These are phyloP conservation scores for Epiblema foenella DNA, from an alignment of 2,888 invertebrate species.

Conservation along the genomic window DNA sequence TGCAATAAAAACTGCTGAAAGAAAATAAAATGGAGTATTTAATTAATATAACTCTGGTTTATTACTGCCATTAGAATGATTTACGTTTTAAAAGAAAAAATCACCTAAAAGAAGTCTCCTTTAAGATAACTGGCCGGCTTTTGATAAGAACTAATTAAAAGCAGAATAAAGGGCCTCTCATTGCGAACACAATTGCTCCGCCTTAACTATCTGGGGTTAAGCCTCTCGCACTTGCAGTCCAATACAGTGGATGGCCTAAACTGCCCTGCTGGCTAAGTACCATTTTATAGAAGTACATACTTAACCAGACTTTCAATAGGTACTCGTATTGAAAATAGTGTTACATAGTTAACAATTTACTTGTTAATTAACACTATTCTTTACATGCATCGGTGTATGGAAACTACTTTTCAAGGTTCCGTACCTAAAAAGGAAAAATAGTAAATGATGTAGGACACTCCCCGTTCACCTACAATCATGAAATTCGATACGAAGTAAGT, in stretches of 20 bases:
- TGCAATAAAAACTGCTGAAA: not conserved
- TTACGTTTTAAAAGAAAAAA: constrained; percentile 12
- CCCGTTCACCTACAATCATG: too few species aligned
- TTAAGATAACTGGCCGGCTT: not conserved
- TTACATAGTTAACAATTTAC: too few species aligned
- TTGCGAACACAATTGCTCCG: constrained; percentile 3
- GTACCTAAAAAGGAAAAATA: too few species aligned
- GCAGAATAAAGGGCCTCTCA: constrained; percentile 2
- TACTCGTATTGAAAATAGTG: too few species aligned
- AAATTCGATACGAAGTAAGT: too few species aligned
- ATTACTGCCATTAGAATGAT: constrained; percentile 1
- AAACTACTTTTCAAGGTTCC: too few species aligned
- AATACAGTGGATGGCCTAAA: not conserved
- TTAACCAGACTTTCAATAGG: too few species aligned
- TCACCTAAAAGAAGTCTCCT: too few species aligned
- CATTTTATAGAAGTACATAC: too few species aligned
- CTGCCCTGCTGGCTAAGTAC: not conserved
- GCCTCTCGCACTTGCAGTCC: not conserved
- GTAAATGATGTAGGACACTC: too few species aligned
- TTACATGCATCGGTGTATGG: too few species aligned
- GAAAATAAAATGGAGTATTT: not conserved
- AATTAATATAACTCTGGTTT: constrained; percentile 5
- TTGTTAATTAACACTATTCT: too few species aligned
- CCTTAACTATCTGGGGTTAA: constrained; percentile 3
- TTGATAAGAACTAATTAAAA: constrained; percentile 6